Percentiles rank a stretch among this genome's conserved stretches.
These are phyloP conservation scores for Elanus axillaris DNA, from an alignment of 2,113 vertebrate species.

Conservation along the genomic window DNA sequence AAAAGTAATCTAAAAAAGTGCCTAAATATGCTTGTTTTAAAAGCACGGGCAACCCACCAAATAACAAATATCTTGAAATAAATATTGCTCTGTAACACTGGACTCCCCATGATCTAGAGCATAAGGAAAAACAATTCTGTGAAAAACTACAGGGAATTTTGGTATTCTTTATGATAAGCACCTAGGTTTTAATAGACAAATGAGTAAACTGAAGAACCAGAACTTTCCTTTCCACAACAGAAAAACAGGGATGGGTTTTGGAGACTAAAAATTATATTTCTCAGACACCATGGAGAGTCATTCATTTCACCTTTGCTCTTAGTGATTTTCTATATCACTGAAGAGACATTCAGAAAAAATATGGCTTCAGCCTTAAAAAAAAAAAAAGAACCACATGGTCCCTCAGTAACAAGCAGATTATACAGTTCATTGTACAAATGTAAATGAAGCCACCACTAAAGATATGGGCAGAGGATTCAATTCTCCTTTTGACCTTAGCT, in stretches of 20 bases:
- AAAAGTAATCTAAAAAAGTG: not conserved
- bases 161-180: not conserved
- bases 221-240: not conserved
- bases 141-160: not conserved
- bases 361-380: not conserved
- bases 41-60: not conserved
- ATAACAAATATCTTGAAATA: not conserved
- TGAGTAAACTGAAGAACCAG: not conserved
- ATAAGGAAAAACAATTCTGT: not conserved
- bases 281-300: not conserved
- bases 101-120: not conserved
- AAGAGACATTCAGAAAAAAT: not conserved
- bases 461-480: not conserved
- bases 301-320: not conserved
- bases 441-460: not conserved
- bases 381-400: not conserved
- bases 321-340: not conserved
- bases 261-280: not conserved
- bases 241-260: not conserved
- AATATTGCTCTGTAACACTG: not conserved
- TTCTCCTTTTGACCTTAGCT: not conserved
- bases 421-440: not conserved
- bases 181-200: not conserved
- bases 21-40: not conserved
- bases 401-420: not conserved